A percentile compares a stretch with the other conserved stretches of the same genome.
phyloP scores from a whole-genome alignment of 2,113 vertebrate species.

The Poecile atricapillus region DNA sequence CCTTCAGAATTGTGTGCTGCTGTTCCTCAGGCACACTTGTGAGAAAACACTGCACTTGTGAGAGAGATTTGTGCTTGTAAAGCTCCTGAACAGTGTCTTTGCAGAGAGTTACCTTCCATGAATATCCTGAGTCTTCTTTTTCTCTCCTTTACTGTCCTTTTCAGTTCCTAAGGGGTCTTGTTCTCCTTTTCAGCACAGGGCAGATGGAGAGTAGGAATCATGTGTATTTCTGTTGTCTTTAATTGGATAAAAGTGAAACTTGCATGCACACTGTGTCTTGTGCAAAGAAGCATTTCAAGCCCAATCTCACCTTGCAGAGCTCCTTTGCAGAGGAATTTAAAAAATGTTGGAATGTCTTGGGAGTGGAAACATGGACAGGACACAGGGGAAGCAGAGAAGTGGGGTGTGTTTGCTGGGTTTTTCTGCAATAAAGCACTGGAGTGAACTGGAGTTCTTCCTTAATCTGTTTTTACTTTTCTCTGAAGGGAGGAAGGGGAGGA shows the following conservation, averaged over 20 bases:
- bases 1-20: not conserved
- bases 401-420: slow-evolving; percentile 19
- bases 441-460: slow-evolving; percentile 20
- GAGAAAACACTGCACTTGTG: not conserved
- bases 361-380: slow-evolving; percentile 18
- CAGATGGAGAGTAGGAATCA: not conserved
- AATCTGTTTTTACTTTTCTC: slow-evolving; percentile 42
- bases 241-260: not conserved
- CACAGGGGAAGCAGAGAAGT: slow-evolving; percentile 1
- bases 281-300: not conserved
- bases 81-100: not conserved
- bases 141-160: not conserved
- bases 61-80: not conserved
- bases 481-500: slow-evolving; percentile 12
- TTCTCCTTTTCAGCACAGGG: not conserved
- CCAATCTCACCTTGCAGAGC: slow-evolving; percentile 27
- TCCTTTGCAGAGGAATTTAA: slow-evolving; percentile 23
- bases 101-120: not conserved
- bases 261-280: not conserved
- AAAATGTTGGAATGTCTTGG: slow-evolving; percentile 61
- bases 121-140: not conserved
- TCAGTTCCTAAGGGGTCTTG: not conserved
- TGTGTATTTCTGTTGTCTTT: not conserved
- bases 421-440: not conserved
- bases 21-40: not conserved